phyloP scores from a whole-genome alignment of 2,888 invertebrate genomes.

The Graphium colonna region DNA sequence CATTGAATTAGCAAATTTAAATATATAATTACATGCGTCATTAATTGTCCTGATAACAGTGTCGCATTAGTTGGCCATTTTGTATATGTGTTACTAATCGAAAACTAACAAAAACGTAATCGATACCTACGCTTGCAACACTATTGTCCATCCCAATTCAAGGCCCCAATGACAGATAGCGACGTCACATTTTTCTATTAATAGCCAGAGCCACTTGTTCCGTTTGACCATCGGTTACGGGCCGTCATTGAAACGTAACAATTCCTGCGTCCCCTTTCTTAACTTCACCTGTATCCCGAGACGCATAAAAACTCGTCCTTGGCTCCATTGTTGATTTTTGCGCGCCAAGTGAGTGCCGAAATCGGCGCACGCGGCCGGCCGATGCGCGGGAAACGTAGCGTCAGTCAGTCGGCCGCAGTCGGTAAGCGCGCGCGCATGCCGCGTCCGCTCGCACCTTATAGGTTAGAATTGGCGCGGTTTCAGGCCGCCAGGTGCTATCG shows the following conservation, averaged over 20 bases:
- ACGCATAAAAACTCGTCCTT: constrained; percentile 72
- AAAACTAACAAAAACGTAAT: neutral
- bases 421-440: constrained; percentile 55
- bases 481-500: constrained; percentile 68
- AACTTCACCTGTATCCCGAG: constrained; percentile 66
- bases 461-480: constrained; percentile 76
- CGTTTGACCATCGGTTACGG: constrained; percentile 9
- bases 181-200: constrained; percentile 16
- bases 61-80: no score
- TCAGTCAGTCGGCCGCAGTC: constrained; percentile 47
- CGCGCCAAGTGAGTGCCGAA: constrained; percentile 76
- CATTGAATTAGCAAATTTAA: no score
- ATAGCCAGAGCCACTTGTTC: constrained; percentile 21
- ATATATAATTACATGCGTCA: no score
- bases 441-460: constrained; percentile 44
- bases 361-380: constrained; percentile 57
- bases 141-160: neutral
- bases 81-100: no score
- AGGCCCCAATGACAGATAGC: constrained; percentile 12
- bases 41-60: no score
- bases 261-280: constrained; percentile 49
- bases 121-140: neutral
- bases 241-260: constrained; percentile 30
- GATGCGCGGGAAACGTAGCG: constrained; percentile 65
- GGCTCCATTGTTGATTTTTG: constrained; percentile 65